phyloP scores from a whole-genome alignment of 2,797 vertebrate genomes.

The Tenualosa thibaudeaui region DNA sequence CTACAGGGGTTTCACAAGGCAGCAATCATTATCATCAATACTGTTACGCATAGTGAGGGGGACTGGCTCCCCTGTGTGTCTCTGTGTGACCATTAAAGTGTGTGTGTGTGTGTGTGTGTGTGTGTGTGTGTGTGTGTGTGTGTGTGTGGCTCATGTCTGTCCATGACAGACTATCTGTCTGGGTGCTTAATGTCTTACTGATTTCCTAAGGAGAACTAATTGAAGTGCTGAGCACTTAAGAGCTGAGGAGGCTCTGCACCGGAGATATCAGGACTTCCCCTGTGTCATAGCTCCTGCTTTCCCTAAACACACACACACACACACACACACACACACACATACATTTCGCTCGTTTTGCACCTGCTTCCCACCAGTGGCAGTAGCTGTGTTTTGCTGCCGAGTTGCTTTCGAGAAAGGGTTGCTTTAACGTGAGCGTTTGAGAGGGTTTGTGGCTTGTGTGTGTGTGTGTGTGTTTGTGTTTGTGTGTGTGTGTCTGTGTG shows the following conservation, averaged over 20 bases:
- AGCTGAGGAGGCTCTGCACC: too few species aligned
- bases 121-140: not conserved
- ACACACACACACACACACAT: too few species aligned
- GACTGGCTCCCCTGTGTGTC: not conserved
- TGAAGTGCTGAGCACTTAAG: not conserved
- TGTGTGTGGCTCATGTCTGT: not conserved
- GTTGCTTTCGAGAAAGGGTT: too few species aligned
- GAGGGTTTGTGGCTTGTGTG: not conserved
- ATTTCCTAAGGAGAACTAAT: not conserved
- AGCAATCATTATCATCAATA: not conserved
- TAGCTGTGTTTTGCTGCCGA: too few species aligned
- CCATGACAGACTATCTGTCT: not conserved
- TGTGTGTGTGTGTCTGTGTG: not conserved
- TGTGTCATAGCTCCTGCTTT: not conserved
- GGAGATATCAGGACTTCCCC: too few species aligned
- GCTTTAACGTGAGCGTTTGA: too few species aligned
- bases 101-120: not conserved
- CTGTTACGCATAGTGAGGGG: not conserved
- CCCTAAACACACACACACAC: too few species aligned
- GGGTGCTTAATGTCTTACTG: not conserved
- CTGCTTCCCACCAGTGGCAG: too few species aligned
- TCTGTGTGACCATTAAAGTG: not conserved
- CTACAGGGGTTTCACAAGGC: constrained; percentile 2
- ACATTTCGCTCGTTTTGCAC: too few species aligned
- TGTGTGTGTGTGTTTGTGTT: constrained; percentile 3